Percentiles rank a stretch among this genome's conserved stretches.
Conservation (phyloP, 2,797 vertebrate genomes). For the Hippoglossus hippoglossus region DNA sequence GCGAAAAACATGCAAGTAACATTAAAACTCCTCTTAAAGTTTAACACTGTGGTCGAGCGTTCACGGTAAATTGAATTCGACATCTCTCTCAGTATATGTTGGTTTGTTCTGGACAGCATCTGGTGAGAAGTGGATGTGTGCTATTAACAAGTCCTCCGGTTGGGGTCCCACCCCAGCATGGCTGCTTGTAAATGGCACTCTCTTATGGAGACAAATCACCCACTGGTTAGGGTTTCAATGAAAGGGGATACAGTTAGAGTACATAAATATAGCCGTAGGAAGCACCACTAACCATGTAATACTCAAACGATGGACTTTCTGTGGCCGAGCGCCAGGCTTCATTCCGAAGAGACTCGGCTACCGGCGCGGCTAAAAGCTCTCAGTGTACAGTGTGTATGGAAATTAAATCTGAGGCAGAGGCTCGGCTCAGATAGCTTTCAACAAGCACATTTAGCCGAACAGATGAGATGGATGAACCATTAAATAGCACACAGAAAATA, state of each 20-base stretch:
- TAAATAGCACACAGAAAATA: slow-evolving; percentile 55
- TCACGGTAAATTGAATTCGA: slow-evolving; percentile 72
- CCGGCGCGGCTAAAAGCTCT: slow-evolving; percentile 60
- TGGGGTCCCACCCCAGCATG: slow-evolving; percentile 82
- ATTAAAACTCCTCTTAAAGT: slow-evolving; percentile 59
- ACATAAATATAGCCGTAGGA: slow-evolving; percentile 84
- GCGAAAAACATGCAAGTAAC: slow-evolving; percentile 36
- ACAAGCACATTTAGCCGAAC: slow-evolving; percentile 70
- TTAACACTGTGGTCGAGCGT: slow-evolving; percentile 47
- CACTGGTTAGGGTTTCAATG: slow-evolving; percentile 80
- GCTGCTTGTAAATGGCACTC: slow-evolving; percentile 84
- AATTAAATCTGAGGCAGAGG: slow-evolving; percentile 59
- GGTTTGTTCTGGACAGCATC: slow-evolving; percentile 80
- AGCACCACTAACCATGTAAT: slow-evolving; percentile 79
- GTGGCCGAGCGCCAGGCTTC: slow-evolving; percentile 71
- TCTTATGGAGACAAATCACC: slow-evolving; percentile 83
- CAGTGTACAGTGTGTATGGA: slow-evolving; percentile 60
- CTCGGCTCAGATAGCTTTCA: slow-evolving; percentile 66
- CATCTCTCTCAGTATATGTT: slow-evolving; percentile 68
- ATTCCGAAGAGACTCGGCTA: slow-evolving; percentile 65
- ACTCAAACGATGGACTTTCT: slow-evolving; percentile 72
- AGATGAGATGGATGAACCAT: slow-evolving; percentile 68
- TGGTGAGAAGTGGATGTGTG: slow-evolving; percentile 83
- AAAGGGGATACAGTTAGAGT: slow-evolving; percentile 83
- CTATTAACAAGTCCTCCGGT: slow-evolving; percentile 83